Base-by-base conservation (phyloP, 2,113 vertebrate species). In the Athene cunicularia region DNA sequence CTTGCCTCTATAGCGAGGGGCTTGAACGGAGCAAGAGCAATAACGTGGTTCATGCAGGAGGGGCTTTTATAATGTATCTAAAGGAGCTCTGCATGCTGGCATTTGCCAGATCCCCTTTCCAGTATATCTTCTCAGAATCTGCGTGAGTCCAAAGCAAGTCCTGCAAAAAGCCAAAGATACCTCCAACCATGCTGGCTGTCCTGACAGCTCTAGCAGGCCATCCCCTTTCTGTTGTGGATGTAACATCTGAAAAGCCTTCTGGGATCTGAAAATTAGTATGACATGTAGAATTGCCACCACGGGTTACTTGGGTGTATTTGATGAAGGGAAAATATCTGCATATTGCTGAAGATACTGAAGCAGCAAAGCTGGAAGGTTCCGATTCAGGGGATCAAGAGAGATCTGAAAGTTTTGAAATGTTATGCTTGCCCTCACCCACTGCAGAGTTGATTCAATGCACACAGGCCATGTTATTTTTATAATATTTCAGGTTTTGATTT, bases 401-500 rank as follows among this genome's bases (percentile, higher is more conserved):
- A 41, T 90, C 32, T 70, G 52, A 37, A 87, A 80, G 43, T 66
- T 93, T 64, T 64, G 33, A 60, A 72, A 72, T 39, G 32, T 6
- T 53, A 9, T 68, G 71, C 47, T 52, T 41, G 33, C n/a, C 67
- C 58, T 90, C 77, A 43, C 24, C 26, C 50, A 30, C 14, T 17
- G 21, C 45, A 73, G 53, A 33, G 60, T 35, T 88, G 55, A 86
- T 58, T 75, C 81, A 88, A 70, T 74, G 28, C 32, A 58, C 43
- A 37, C 17, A 62, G 52, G 12, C 11, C 64, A 62, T 13, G 7
- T 27, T 68, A 27, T 45, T 90, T 84, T 92, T 79, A 72, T 50
- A 75, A 32, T 47, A 95, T 90, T 90, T 94, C 43, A 76, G 32
- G 72, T 80, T 74, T 73, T 74, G 64, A 87, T 59, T 16, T 55